These are phyloP conservation scores for Elaphurus davidianus DNA, from an alignment of 2,113 vertebrate species.

Conservation along the genomic window DNA sequence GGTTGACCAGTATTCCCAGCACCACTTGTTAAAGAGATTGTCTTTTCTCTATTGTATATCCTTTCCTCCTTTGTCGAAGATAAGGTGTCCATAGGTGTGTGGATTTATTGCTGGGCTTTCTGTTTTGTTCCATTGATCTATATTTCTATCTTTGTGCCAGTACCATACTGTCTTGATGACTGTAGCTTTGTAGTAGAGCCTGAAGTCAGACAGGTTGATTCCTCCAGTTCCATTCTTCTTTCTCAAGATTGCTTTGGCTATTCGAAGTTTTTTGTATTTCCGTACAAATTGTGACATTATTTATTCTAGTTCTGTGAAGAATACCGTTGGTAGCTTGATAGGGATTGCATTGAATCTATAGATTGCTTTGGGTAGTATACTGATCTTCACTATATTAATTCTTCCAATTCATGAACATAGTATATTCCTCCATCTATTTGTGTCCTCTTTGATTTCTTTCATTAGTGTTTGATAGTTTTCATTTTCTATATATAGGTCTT, in stretches of 20 bases:
- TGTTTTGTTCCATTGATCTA: no score
- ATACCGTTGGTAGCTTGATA: neutral
- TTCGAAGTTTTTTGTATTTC: neutral
- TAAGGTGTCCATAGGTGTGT: neutral
- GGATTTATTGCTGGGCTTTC: neutral
- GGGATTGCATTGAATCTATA: neutral
- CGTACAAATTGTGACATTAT: neutral
- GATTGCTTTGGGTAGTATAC: neutral
- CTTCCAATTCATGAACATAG: neutral
- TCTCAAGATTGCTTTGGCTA: neutral
- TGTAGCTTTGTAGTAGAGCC: neutral
- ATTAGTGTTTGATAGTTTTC: neutral
- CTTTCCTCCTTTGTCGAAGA: neutral
- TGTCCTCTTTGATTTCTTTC: no score
- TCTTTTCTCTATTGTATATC: neutral
- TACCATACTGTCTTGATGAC: neutral
- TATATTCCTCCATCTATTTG: neutral
- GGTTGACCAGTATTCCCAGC: neutral
- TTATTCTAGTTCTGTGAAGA: neutral
- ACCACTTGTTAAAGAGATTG: neutral
- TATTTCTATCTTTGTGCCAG: neutral
- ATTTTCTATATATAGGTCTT: neutral
- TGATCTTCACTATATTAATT: neutral
- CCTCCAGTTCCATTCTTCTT: neutral
- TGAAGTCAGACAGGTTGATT: neutral